Conservation (phyloP, 2,113 vertebrate genomes). For the Noturus placidus region DNA sequence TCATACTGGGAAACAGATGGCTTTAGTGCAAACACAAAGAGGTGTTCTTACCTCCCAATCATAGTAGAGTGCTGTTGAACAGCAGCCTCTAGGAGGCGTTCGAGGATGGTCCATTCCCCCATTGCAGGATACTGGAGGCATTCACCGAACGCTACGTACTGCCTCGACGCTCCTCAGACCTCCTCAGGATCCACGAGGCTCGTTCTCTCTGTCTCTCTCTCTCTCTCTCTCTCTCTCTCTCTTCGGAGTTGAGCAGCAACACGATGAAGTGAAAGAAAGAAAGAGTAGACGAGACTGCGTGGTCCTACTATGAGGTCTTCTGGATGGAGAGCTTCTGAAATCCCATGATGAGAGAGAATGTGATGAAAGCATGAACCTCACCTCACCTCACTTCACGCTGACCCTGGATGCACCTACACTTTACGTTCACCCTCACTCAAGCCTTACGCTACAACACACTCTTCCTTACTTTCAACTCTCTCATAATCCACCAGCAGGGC, state of each 20-base stretch:
- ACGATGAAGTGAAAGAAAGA: not conserved
- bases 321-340: not conserved
- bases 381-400: not conserved
- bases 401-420: constrained; percentile 33
- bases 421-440: constrained; percentile 9
- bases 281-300: not conserved
- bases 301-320: constrained; percentile 9
- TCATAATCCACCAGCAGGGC: constrained; percentile 40
- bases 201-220: not conserved
- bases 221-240: not conserved
- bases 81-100: constrained; percentile 97
- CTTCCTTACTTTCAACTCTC: constrained; percentile 23
- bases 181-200: not conserved
- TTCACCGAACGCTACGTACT: constrained; percentile 54
- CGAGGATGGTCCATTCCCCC: constrained; percentile 99
- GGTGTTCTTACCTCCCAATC: constrained; percentile 90
- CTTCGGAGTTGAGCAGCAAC: constrained; percentile 24
- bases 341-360: not conserved
- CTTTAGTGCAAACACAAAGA: not conserved
- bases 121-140: constrained; percentile 76
- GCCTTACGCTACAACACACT: not conserved
- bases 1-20: not conserved
- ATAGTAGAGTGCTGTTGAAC: constrained; percentile 99
- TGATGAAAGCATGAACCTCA: not conserved
- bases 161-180: not conserved